Conservation (phyloP, 2,888 invertebrate species). For the Acronicta alni region DNA sequence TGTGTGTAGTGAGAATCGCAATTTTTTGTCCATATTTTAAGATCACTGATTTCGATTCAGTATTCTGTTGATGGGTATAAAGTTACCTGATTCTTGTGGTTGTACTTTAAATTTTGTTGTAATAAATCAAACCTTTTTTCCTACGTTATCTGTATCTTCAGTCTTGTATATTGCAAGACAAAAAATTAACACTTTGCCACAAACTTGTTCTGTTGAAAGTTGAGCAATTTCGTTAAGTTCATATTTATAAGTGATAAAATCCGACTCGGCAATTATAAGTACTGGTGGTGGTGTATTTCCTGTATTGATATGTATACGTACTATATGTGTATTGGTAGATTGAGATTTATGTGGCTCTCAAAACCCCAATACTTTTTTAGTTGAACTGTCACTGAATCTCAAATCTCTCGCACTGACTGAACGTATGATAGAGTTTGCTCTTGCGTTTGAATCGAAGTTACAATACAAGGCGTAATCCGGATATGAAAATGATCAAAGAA, state of each 20-base stretch:
- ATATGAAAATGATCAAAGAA: conserved; percentile 21
- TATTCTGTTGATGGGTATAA: conserved; percentile 40
- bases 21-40: conserved; percentile 43
- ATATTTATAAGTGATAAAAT: conserved; percentile 6
- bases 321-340: neutral
- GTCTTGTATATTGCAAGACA: neutral
- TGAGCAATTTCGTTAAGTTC: neutral
- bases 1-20: conserved; percentile 18
- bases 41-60: conserved; percentile 45
- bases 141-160: neutral
- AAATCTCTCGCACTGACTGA: too few relatives aligned
- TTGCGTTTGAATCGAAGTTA: conserved; percentile 10
- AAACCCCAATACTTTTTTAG: neutral
- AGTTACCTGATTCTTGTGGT: conserved; percentile 38
- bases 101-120: conserved; percentile 6
- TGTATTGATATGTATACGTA: conserved; percentile 27
- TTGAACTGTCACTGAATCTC: conserved; percentile 1
- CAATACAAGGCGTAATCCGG: conserved; percentile 6
- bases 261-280: conserved; percentile 39
- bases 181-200: neutral
- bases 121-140: conserved; percentile 17
- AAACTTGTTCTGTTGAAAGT: neutral
- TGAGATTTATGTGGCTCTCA: conserved; percentile 14
- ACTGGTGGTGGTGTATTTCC: conserved; percentile 34
- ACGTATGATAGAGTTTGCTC: neutral